Evolutionary conservation across 1,140 invertebrate species (phyloP), one percentile per base, ranked within the genome.

Genomic region (Pseudoatta argentina): DNA sequence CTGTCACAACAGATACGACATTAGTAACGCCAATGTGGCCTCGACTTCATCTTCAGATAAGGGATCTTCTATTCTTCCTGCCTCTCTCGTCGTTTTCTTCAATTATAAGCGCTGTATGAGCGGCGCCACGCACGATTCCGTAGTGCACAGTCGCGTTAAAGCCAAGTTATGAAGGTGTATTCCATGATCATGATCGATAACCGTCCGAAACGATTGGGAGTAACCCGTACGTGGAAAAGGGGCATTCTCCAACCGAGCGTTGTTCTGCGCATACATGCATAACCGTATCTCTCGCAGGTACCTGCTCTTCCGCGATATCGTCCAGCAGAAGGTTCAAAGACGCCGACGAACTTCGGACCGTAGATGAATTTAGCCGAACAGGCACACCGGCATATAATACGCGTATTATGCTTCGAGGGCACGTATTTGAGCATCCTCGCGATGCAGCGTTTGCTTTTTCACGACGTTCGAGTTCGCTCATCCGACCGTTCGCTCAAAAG

Each of bases 301-400:
- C 59, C 57, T 76, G 69, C 63, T 67, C 72, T 88, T 90, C 72
- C 79, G 78, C 59, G 85, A 61, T 79, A 55, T 24, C 66, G 39
- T 88, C 53, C 39, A 39, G 67, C 64, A 55, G 61, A 34, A 67
- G 12, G 27, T 61, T 87, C 90, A 91, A 91, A 91, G 87, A 71
- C 59, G 87, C 90, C 90, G 89, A 86, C 72, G 66, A 39, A 30
- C 72, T 83, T 64, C 51, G 59, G 59, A 72, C 61, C 73, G 66
- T 61, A 48, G 81, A 57, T 86, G 90, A 91, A 91, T 90, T 91
- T 91, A 86, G 77, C 82, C 73, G 57, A 88, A 89, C 87, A 86
- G 79, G 85, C 86, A 85, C 55, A 63, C 67, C 63, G 75, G 4
- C 75, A n/a, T 76, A 91, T 89, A 91, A 89, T 87, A 79, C 34